Conservation (phyloP, 2,113 vertebrate genomes). For the Scatophagus argus region DNA sequence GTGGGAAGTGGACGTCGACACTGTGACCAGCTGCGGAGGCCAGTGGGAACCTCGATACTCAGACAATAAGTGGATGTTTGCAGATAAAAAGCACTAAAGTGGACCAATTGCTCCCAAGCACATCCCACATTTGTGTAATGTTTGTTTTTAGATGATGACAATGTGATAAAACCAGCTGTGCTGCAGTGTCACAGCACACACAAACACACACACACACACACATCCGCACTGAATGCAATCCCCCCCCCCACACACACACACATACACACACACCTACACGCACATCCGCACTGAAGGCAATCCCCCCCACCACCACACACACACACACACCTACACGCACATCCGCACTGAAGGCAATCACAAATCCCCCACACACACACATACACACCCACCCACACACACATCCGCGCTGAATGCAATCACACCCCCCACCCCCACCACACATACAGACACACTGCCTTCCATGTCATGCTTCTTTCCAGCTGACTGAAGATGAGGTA, state of each 20-base stretch:
- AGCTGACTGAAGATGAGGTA: slow-evolving; percentile 59
- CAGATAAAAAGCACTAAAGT: neutral
- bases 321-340: neutral
- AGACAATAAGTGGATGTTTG: slow-evolving; percentile 57
- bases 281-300: neutral
- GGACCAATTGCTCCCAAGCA: slow-evolving; percentile 25
- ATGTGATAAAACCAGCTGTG: slow-evolving; percentile 46
- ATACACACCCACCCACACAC: neutral
- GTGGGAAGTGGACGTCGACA: neutral
- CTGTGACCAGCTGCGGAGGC: slow-evolving; percentile 5
- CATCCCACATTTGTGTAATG: slow-evolving; percentile 11
- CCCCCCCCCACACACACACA: too few relatives aligned
- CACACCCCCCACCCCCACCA: too few relatives aligned
- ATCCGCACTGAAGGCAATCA: neutral
- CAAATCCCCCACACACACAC: neutral
- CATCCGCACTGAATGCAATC: neutral
- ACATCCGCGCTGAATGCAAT: neutral
- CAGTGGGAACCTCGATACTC: slow-evolving; percentile 23
- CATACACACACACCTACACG: neutral
- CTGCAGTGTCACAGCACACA: slow-evolving; percentile 13
- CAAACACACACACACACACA: neutral
- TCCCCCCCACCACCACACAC: neutral
- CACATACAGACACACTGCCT: neutral
- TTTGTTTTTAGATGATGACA: slow-evolving; percentile 44
- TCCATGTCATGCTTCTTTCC: slow-evolving; percentile 44